Base-by-base conservation (phyloP, 2,113 vertebrate species). In the Perca flavescens region DNA sequence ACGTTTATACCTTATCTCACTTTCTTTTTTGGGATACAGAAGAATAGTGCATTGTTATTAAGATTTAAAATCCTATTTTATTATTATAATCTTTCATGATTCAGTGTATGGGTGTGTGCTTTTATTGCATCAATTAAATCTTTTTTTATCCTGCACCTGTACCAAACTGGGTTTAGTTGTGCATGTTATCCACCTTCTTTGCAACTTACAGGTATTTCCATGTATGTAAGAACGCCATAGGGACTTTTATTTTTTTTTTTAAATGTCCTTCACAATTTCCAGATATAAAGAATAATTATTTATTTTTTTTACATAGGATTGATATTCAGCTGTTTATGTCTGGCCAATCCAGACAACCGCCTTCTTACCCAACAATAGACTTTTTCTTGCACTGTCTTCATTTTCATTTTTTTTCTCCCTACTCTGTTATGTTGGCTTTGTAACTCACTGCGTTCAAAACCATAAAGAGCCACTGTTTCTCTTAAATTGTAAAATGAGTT, bases 401-500 rank as follows among this genome's bases (percentile, higher is more conserved):
- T 36, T 53, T 60, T 19, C n/a, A 10, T 14, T 58, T 10, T 71
- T 17, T 1, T 25, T 28, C 6, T 22, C 10, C 2, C 28, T 6
- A 6, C 21, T 25, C 28, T 61, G 31, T 70, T 28, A 8, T 52
- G 62, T 50, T 61, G 36, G 4, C 6, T 46, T 36, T 66, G 12
- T 53, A 2, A 43, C n/a, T 47, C 36, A 15, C 10, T 34, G 60
- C 1, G 28, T 73, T 65, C 15, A 66, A 28, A 74, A 16, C 62
- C 62, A 31, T 53, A 71, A 60, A 49, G 16, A 63, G 5, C 16
- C n/a, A 28, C 75, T 58, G 71, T 75, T 78, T 14, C 74, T 67
- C 71, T 61, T 74, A 58, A 82, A 46, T 62, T 43, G 15, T 73
- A 68, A 78, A 90, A 87, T 52, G 19, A 49, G 36, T 66, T 76